These are phyloP conservation scores for Argyresthia albistria DNA, from an alignment of 2,888 invertebrate species.

Conservation along the genomic window DNA sequence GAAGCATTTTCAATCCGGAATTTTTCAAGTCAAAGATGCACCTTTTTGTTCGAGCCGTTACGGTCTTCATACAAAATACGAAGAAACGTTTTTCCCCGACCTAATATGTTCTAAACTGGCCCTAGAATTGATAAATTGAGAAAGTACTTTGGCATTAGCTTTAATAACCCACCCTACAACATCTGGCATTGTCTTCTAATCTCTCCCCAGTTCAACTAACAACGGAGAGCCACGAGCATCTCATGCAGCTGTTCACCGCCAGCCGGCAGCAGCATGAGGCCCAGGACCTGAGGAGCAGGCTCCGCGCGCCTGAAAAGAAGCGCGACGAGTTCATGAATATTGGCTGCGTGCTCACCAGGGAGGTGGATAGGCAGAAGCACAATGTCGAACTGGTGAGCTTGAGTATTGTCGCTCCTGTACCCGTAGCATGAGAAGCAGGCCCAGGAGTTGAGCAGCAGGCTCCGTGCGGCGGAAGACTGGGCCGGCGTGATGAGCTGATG, in stretches of 20 bases:
- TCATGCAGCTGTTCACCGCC: conserved; percentile 17
- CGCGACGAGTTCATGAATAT: conserved; percentile 17
- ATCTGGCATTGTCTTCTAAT: too few relatives aligned
- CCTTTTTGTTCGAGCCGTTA: too few relatives aligned
- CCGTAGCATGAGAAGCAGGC: conserved; percentile 22
- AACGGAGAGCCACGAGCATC: conserved; percentile 22
- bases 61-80: too few relatives aligned
- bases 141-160: too few relatives aligned
- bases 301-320: conserved; percentile 12
- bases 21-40: too few relatives aligned
- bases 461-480: conserved; percentile 12
- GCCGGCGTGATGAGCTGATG: conserved; percentile 18
- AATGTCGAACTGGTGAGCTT: conserved; percentile 19
- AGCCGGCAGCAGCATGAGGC: conserved; percentile 23
- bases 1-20: too few relatives aligned
- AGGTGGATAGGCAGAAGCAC: conserved; percentile 16
- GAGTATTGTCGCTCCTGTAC: too few relatives aligned
- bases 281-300: conserved; percentile 13
- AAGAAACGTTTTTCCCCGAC: too few relatives aligned
- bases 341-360: conserved; percentile 16
- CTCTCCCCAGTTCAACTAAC: conserved; percentile 20
- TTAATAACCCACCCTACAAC: too few relatives aligned
- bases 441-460: conserved; percentile 13
- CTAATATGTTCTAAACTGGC: too few relatives aligned
- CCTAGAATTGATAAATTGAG: too few relatives aligned